A percentile compares a stretch with the other conserved stretches of the same genome.
Evolutionary conservation across 1,140 invertebrate species (phyloP).

Genomic region (Pseudomyrmex gracilis): DNA sequence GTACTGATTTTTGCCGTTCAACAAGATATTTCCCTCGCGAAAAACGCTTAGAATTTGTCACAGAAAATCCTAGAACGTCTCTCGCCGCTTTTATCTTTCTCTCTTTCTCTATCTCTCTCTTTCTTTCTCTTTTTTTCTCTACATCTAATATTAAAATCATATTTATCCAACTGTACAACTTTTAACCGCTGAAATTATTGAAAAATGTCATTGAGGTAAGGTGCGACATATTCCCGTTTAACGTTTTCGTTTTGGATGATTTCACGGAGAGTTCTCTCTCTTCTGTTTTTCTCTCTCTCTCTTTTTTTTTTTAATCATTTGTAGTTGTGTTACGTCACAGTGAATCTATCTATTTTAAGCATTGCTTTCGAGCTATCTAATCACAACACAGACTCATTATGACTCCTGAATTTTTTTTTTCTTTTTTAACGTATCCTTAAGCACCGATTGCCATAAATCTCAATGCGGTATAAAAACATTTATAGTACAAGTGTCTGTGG

Average conservation of each 20-base stretch:
- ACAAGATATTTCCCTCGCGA: slow-evolving; percentile 45
- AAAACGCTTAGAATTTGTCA: slow-evolving; percentile 71
- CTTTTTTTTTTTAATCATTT: slow-evolving; percentile 25
- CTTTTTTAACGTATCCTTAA: slow-evolving; percentile 54
- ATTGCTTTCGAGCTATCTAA: slow-evolving; percentile 59
- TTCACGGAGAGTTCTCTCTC: slow-evolving; percentile 28
- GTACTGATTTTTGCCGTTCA: slow-evolving; percentile 83
- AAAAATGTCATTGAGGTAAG: slow-evolving; percentile 58
- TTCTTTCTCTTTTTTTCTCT: slow-evolving; percentile 15
- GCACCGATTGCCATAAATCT: slow-evolving; percentile 63
- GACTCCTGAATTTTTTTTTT: slow-evolving; percentile 46
- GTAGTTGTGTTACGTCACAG: slow-evolving; percentile 27
- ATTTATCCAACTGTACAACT: slow-evolving; percentile 37
- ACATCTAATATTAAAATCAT: slow-evolving; percentile 57
- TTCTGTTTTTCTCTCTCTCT: neutral
- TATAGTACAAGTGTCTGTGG: slow-evolving; percentile 45
- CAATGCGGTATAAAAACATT: slow-evolving; percentile 65
- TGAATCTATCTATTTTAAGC: slow-evolving; percentile 60
- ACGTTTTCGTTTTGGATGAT: slow-evolving; percentile 34
- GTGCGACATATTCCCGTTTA: slow-evolving; percentile 30
- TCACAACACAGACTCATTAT: slow-evolving; percentile 64
- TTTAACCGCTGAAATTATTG: slow-evolving; percentile 49
- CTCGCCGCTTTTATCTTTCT: slow-evolving; percentile 40
- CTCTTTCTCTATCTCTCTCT: neutral
- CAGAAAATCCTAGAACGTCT: slow-evolving; percentile 68